Evolutionary conservation across 1,140 invertebrate genomes (phyloP).

Genomic region (Helicorthomorpha holstii): DNA sequence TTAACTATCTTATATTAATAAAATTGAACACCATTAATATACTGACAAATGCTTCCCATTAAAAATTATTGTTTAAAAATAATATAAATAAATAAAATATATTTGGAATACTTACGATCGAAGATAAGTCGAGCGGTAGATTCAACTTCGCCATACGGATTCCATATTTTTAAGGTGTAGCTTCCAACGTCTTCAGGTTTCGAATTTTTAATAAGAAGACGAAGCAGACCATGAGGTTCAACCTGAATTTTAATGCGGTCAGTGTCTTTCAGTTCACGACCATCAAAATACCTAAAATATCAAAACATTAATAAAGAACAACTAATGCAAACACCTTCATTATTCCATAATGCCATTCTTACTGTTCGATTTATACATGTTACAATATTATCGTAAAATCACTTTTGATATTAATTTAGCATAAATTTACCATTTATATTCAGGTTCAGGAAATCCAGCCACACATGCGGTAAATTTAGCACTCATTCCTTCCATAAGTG

Average conservation of each 20-base stretch:
- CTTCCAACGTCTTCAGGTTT: slow-evolving; percentile 56
- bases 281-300: slow-evolving; percentile 38
- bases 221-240: slow-evolving; percentile 58
- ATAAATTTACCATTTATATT: slow-evolving; percentile 49
- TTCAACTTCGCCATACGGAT: slow-evolving; percentile 63
- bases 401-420: slow-evolving; percentile 1
- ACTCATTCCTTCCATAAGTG: slow-evolving; percentile 68
- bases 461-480: slow-evolving; percentile 81
- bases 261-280: slow-evolving; percentile 53
- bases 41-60: too few relatives aligned
- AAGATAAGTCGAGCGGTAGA: slow-evolving; percentile 62
- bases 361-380: too few relatives aligned
- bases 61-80: too few relatives aligned
- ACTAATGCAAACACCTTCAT: background rate
- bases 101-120: slow-evolving; percentile 44
- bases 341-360: too few relatives aligned
- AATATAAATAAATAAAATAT: slow-evolving; percentile 1
- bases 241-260: slow-evolving; percentile 63
- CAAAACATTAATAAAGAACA: background rate
- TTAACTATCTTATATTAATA: too few relatives aligned
- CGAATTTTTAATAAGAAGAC: slow-evolving; percentile 48
- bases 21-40: too few relatives aligned
- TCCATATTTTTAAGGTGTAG: slow-evolving; percentile 62
- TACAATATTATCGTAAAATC: background rate
- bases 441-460: slow-evolving; percentile 65